phyloP scores from a whole-genome alignment of 2,797 vertebrate species.

The Anniella stebbinsi region DNA sequence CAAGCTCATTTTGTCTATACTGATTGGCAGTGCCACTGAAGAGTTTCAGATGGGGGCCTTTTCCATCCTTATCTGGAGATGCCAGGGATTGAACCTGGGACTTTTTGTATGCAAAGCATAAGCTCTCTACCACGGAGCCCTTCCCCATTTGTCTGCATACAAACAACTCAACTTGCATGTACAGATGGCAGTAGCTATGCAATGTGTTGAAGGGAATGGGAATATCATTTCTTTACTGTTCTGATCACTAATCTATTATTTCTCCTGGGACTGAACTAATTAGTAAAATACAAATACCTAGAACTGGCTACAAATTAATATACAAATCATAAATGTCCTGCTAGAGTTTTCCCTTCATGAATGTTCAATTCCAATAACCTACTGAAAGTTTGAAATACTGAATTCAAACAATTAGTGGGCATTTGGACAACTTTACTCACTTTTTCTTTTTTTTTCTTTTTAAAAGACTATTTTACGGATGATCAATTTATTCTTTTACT shows the following conservation, averaged over 20 bases:
- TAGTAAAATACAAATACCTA: slow-evolving; percentile 31
- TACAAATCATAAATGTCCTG: slow-evolving; percentile 10
- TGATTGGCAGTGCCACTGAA: neutral
- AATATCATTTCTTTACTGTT: slow-evolving; percentile 44
- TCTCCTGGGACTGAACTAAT: slow-evolving; percentile 18
- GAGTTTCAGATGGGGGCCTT: neutral
- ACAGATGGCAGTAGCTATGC: slow-evolving; percentile 25
- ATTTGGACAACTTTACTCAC: slow-evolving; percentile 36
- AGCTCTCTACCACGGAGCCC: neutral
- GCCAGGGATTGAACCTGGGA: neutral
- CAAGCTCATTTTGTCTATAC: neutral
- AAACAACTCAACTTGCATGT: neutral
- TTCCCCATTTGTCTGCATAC: neutral
- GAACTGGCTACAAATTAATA: slow-evolving; percentile 31
- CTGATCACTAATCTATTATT: slow-evolving; percentile 47
- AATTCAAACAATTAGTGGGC: neutral
- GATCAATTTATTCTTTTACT: slow-evolving; percentile 56
- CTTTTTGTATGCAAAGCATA: neutral
- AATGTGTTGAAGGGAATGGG: slow-evolving; percentile 19
- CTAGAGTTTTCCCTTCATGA: slow-evolving; percentile 25
- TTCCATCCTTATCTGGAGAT: neutral
- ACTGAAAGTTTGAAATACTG: slow-evolving; percentile 10
- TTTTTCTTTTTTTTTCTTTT: slow-evolving; percentile 29
- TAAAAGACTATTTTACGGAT: slow-evolving; percentile 47
- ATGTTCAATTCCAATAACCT: slow-evolving; percentile 19